Evolutionary conservation across 2,888 invertebrate genomes (phyloP).

Genomic region (Mimumesa dahlbomi): DNA sequence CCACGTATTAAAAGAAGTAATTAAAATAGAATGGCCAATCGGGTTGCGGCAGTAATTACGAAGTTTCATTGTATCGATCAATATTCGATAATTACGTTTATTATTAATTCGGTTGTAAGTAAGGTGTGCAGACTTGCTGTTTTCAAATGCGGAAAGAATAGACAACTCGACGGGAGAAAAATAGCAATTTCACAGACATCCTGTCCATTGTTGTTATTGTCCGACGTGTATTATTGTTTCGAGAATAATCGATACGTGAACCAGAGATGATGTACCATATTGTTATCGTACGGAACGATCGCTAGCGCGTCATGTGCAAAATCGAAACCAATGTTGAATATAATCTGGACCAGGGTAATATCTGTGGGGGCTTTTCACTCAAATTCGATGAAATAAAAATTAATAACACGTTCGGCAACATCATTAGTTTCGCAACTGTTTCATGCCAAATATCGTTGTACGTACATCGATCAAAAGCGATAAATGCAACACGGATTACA

Average conservation of each 20-base stretch:
- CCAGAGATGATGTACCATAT: constrained; percentile 18
- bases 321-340: constrained; percentile 50
- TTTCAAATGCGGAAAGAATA: background rate
- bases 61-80: too few species aligned
- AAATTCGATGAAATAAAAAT: background rate
- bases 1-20: background rate
- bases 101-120: too few species aligned
- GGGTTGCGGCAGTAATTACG: background rate
- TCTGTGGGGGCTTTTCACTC: constrained; percentile 22
- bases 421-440: background rate
- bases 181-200: background rate
- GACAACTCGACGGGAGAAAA: background rate
- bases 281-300: constrained; percentile 41
- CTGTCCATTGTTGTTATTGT: background rate
- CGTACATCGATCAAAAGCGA: background rate
- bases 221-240: constrained; percentile 20
- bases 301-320: constrained; percentile 42
- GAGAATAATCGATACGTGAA: constrained; percentile 42
- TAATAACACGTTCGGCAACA: background rate
- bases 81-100: too few species aligned
- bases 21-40: background rate
- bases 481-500: too few species aligned
- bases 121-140: background rate
- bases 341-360: constrained; percentile 43
- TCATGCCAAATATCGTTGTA: too few species aligned